Percentiles rank a stretch among this genome's conserved stretches.
These are phyloP conservation scores for Chrosomus eos DNA, from an alignment of 2,797 vertebrate species.

Conservation along the genomic window DNA sequence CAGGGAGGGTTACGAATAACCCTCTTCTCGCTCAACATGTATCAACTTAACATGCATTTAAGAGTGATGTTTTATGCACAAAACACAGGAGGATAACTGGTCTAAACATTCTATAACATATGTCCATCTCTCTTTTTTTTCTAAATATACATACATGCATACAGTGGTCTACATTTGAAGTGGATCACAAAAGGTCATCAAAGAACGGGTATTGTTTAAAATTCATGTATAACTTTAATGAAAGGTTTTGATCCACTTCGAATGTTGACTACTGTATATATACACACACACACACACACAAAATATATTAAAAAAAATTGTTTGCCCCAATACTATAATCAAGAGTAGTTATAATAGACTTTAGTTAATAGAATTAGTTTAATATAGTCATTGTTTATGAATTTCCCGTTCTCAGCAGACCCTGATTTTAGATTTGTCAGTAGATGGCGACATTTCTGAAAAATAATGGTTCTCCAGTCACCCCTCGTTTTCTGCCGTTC, in stretches of 20 bases:
- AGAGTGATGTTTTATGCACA: slow-evolving; percentile 2
- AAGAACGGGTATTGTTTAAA: too few species aligned
- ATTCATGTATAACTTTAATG: too few species aligned
- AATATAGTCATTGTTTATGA: not conserved
- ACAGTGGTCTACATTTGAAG: too few species aligned
- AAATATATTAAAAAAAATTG: too few species aligned
- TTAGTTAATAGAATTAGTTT: slow-evolving; percentile 7
- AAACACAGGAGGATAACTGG: slow-evolving; percentile 1
- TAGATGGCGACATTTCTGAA: not conserved
- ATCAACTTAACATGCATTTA: slow-evolving; percentile 20
- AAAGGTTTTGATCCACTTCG: too few species aligned
- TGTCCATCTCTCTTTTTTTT: not conserved
- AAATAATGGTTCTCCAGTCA: not conserved
- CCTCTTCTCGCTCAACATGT: not conserved
- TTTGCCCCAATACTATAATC: slow-evolving; percentile 14
- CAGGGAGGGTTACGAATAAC: slow-evolving; percentile 1
- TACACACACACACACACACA: too few species aligned
- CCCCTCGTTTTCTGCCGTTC: not conserved
- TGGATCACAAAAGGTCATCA: too few species aligned
- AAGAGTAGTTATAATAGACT: not conserved
- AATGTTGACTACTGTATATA: too few species aligned
- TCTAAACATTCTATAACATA: not conserved
- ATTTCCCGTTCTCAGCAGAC: not conserved
- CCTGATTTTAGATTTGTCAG: not conserved
- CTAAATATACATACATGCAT: rapidly evolving